A percentile compares a stretch with the other conserved stretches of the same genome.
phyloP scores from a whole-genome alignment of 2,888 invertebrate species.

The Invenusta paracnida region DNA sequence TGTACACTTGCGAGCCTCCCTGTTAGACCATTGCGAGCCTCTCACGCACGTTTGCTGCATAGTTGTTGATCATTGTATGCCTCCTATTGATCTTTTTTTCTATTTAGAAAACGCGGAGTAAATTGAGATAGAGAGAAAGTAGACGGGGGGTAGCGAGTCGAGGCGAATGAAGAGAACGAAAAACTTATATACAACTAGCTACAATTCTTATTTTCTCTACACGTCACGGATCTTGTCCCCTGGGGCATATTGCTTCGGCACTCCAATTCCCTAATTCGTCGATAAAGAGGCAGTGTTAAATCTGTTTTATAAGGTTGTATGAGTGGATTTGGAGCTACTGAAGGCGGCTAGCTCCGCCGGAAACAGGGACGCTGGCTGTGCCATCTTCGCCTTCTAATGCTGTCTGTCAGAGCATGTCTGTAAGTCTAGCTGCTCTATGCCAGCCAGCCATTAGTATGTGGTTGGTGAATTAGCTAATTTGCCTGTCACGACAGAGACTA shows the following conservation, averaged over 20 bases:
- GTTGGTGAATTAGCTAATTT: background rate
- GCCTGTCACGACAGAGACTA: background rate
- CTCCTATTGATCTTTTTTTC: conserved; percentile 26
- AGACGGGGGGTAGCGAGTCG: background rate
- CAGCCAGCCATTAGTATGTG: too few species aligned
- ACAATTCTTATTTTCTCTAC: background rate
- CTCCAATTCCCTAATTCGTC: conserved; percentile 16
- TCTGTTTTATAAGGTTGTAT: conserved; percentile 11
- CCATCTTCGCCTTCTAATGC: conserved; percentile 1
- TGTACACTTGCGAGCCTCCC: background rate
- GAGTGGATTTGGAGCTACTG: background rate
- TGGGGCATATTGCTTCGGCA: background rate
- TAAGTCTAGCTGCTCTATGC: too few species aligned
- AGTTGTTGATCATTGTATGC: background rate
- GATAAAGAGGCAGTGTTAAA: conserved; percentile 26
- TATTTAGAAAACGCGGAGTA: conserved; percentile 7
- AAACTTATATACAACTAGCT: background rate
- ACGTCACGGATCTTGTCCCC: background rate
- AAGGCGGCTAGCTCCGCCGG: background rate
- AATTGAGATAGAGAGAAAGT: conserved; percentile 2
- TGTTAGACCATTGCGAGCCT: conserved; percentile 2
- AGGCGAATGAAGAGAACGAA: background rate
- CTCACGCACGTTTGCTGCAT: conserved; percentile 18
- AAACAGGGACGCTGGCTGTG: background rate
- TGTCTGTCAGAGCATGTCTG: background rate